Base-by-base conservation (phyloP, 2,888 invertebrate species). In the Luffia ferchaultella region DNA sequence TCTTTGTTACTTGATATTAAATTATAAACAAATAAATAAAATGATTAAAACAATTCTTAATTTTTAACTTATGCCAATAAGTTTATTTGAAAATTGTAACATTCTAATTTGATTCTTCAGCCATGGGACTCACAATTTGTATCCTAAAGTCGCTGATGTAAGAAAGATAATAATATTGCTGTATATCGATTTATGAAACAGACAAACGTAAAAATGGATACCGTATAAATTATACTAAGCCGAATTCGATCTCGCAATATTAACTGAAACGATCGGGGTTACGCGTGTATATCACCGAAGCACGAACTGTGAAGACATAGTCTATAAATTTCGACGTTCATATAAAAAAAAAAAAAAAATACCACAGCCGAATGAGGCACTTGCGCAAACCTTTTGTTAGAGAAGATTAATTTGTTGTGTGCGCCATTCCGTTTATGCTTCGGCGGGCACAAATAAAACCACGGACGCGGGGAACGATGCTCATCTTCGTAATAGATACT, bases 381-480 rank as follows among this genome's bases (percentile, higher is more conserved):
- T 73, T 67, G 67, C 65, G 60, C 57, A 52, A 52, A 50, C 50
- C 64, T 58, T 68, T 73, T 70, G 73, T 70, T 64, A 64, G 62
- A 57, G 49, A 68, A 74, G 71, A 75, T 73, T 76, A 75, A 76
- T 76, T 74, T 67, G 67, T 68, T 30, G 12, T 30, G 30, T 30
- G 30, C 30, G 30, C 30, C 30, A 30, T 30, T 30, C 12, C 30
- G 30, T 3, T 30, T 30, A 30, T 30, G 30, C 30, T 30, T 30
- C 30, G 30, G 30, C 30, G 30, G 30, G 30, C 30, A 12, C 30
- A 30, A 30, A 30, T 30, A 30, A 30, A 30, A 30, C n/a, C n/a
- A n/a, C 3, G 30, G 5, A 12, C 30, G 30, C 30, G 30, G 30
- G 30, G 30, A 12, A 12, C 30, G 30, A 12, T 30, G 30, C 5